Conservation (phyloP, 2,113 vertebrate genomes). For the Paradoxurus hermaphroditus region DNA sequence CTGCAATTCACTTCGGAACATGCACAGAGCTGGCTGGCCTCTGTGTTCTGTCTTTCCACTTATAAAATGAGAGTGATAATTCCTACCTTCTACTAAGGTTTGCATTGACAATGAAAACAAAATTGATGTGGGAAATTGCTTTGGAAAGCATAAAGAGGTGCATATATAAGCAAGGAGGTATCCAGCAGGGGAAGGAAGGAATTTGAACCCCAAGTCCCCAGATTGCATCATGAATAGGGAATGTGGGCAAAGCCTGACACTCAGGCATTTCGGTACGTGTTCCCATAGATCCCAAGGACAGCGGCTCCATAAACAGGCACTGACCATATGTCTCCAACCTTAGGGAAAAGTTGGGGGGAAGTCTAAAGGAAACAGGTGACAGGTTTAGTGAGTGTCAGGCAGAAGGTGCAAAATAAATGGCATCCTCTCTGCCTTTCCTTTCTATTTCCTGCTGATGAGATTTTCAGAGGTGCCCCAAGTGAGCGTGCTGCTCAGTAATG, state of each 20-base stretch:
- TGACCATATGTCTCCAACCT: neutral
- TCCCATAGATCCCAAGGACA: neutral
- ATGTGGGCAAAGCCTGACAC: neutral
- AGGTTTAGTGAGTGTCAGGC: neutral
- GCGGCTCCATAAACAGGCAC: neutral
- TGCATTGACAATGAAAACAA: neutral
- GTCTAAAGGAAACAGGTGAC: constrained; percentile 27
- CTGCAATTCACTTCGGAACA: neutral
- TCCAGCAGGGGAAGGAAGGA: neutral
- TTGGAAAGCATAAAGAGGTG: neutral
- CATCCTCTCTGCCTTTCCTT: neutral
- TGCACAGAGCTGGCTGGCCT: neutral
- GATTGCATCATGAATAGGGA: neutral
- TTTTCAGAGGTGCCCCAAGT: neutral
- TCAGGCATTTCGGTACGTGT: neutral
- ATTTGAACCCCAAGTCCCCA: neutral
- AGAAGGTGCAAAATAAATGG: neutral
- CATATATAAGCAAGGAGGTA: neutral
- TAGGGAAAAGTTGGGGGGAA: neutral
- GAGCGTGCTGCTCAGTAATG: neutral
- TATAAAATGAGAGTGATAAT: constrained; percentile 26
- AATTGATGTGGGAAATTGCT: neutral
- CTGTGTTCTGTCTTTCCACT: neutral
- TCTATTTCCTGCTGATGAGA: constrained; percentile 19
- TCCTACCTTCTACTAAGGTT: neutral